Percentiles rank a stretch among this genome's conserved stretches.
Evolutionary conservation across 2,113 vertebrate species (phyloP).

Genomic region (Lepisosteus oculatus): DNA sequence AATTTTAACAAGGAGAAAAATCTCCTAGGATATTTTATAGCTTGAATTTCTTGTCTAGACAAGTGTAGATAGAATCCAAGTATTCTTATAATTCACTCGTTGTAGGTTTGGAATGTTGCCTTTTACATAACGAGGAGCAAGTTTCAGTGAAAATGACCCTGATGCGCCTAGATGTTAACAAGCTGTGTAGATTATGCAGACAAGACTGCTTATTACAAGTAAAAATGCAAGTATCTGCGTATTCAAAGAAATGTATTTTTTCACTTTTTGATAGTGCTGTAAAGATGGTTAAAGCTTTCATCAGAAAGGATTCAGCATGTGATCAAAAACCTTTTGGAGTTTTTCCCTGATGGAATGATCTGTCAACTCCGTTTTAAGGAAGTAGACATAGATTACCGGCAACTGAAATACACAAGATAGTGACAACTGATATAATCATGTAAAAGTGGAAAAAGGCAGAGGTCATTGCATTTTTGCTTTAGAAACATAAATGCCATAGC

Average conservation of each 20-base stretch:
- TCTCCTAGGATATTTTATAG: conserved; percentile 10
- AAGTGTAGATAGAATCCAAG: conserved; percentile 3
- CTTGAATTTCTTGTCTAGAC: conserved; percentile 18
- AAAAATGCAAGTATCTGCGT: not conserved
- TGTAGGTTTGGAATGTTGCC: not conserved
- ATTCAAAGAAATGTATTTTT: not conserved
- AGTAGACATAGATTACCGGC: no score
- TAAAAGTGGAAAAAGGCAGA: no score
- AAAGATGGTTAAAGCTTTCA: not conserved
- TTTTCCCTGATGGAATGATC: no score
- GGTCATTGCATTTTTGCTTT: no score
- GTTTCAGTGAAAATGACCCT: not conserved
- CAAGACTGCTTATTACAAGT: not conserved
- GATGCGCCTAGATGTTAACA: not conserved
- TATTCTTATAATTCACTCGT: conserved; percentile 3
- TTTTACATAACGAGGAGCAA: not conserved
- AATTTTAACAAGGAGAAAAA: conserved; percentile 14
- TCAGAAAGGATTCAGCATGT: no score
- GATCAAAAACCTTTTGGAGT: no score
- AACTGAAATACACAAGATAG: no score
- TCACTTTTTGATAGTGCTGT: not conserved
- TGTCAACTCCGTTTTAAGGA: no score
- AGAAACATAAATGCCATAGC: no score
- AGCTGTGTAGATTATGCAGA: not conserved
- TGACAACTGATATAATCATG: no score